These are phyloP conservation scores for Sinhomidia bicolor DNA, from an alignment of 2,888 invertebrate genomes.

Conservation along the genomic window DNA sequence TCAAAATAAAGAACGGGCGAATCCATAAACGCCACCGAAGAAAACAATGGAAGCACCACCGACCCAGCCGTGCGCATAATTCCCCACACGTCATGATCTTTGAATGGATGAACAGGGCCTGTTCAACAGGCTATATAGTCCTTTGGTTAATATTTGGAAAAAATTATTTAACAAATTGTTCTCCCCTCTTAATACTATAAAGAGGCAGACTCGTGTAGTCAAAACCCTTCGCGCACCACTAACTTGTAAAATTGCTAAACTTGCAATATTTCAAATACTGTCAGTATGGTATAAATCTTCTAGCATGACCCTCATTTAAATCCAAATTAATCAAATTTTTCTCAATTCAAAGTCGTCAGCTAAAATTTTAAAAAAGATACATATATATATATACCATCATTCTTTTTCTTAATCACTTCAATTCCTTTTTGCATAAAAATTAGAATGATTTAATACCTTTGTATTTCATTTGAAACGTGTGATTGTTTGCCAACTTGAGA, in stretches of 20 bases:
- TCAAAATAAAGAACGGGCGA: constrained; percentile 89
- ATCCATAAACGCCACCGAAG: constrained; percentile 93
- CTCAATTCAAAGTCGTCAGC: neutral
- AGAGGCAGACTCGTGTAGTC: too few species aligned
- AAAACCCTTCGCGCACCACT: neutral
- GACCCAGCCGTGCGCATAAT: constrained; percentile 75
- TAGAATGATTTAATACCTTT: neutral
- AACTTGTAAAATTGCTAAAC: neutral
- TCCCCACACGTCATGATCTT: constrained; percentile 59
- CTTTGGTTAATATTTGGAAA: neutral
- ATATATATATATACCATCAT: too few species aligned
- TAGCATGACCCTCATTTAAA: neutral
- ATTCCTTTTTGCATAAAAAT: too few species aligned
- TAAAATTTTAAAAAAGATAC: too few species aligned
- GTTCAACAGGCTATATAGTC: neutral
- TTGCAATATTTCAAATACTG: neutral
- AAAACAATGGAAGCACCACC: constrained; percentile 78
- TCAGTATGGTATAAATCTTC: neutral
- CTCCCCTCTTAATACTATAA: too few species aligned
- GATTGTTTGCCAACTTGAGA: neutral
- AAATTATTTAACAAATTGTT: too few species aligned
- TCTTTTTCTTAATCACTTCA: neutral
- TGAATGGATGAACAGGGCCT: neutral
- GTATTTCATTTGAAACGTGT: neutral
- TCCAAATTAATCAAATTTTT: constrained; percentile 1